Percentiles rank a stretch among this genome's conserved stretches.
phyloP scores from a whole-genome alignment of 2,797 vertebrate genomes.

The Hoplostethus atlanticus region DNA sequence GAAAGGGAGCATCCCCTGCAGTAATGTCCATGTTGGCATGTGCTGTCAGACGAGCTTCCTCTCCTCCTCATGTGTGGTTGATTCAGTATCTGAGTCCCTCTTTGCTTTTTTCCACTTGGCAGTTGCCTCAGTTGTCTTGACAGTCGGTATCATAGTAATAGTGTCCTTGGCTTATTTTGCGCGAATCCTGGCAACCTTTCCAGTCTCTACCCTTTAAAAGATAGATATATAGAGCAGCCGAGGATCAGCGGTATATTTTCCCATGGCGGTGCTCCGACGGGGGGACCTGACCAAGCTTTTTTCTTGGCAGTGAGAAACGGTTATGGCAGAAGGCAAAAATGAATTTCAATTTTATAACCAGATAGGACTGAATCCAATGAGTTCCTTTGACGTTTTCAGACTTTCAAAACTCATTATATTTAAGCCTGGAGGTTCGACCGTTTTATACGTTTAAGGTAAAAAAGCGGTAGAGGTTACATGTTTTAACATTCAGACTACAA shows the following conservation, averaged over 20 bases:
- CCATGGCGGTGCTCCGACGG: conserved; percentile 33
- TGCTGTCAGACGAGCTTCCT: conserved; percentile 17
- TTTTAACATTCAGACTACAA: conserved; percentile 6
- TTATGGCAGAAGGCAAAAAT: conserved; percentile 33
- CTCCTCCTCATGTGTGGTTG: conserved; percentile 25
- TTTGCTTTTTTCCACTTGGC: conserved; percentile 28
- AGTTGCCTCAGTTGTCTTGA: conserved; percentile 38
- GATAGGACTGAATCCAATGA: conserved; percentile 3
- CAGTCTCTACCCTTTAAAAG: conserved; percentile 25
- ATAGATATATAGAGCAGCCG: conserved; percentile 26
- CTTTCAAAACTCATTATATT: conserved; percentile 21
- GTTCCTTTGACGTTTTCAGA: conserved; percentile 1
- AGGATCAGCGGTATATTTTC: conserved; percentile 50
- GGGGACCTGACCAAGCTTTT: conserved; percentile 41
- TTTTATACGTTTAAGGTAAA: conserved; percentile 9
- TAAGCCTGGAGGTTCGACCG: conserved; percentile 19
- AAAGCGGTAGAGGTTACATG: background rate
- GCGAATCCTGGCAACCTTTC: conserved; percentile 26
- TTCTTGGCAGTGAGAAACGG: conserved; percentile 49
- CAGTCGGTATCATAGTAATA: conserved; percentile 32
- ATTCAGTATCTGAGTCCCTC: conserved; percentile 18
- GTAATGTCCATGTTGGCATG: conserved; percentile 35
- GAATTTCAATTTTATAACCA: conserved; percentile 48
- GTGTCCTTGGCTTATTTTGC: conserved; percentile 28
- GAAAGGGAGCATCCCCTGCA: conserved; percentile 36